Conservation (phyloP, 1,140 invertebrate species). For the Oryctes rhinoceros region DNA sequence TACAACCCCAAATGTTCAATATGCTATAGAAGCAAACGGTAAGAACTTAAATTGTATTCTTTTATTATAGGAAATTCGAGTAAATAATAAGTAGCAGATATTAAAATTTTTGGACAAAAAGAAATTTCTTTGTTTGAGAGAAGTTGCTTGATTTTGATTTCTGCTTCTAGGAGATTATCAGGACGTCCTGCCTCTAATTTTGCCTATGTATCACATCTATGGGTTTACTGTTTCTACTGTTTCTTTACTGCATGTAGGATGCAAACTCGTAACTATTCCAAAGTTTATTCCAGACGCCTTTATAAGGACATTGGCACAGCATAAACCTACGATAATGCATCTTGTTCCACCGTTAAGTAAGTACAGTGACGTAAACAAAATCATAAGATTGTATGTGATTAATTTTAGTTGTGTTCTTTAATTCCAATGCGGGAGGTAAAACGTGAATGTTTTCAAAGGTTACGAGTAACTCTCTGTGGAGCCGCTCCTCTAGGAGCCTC, state of each 20-base stretch:
- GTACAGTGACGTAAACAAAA: not conserved
- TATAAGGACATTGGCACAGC: constrained; percentile 65
- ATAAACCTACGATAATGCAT: constrained; percentile 67
- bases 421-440: constrained; percentile 69
- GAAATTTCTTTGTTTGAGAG: too few species aligned
- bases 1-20: not conserved
- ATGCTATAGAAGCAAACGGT: constrained; percentile 14
- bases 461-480: constrained; percentile 67
- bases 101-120: too few species aligned
- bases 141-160: too few species aligned
- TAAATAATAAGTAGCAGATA: too few species aligned
- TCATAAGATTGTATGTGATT: constrained; percentile 43
- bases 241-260: constrained; percentile 69
- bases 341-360: constrained; percentile 70
- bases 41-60: not conserved
- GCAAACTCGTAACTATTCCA: constrained; percentile 75
- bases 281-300: constrained; percentile 76
- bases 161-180: constrained; percentile 62
- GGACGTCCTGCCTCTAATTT: constrained; percentile 68
- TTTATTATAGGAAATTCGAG: not conserved
- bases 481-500: constrained; percentile 74
- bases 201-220: constrained; percentile 90
- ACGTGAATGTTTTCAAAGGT: constrained; percentile 64
- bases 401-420: constrained; percentile 73
- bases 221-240: constrained; percentile 71